These are phyloP conservation scores for Periophthalmodon schlosseri DNA, from an alignment of 2,113 vertebrate species.

Conservation along the genomic window DNA sequence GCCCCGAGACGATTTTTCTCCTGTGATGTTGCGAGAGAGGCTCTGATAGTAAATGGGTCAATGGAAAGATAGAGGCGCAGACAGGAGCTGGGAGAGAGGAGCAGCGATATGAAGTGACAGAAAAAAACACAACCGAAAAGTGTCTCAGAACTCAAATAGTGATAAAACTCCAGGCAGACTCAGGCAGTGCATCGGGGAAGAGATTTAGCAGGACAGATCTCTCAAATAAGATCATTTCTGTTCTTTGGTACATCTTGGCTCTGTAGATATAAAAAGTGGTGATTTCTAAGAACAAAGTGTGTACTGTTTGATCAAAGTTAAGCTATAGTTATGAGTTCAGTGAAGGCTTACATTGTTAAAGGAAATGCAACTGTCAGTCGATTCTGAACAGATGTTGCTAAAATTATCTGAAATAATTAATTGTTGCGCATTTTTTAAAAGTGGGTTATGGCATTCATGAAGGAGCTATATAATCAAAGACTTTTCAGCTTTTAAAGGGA, in stretches of 20 bases:
- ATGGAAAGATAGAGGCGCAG: slow-evolving; percentile 26
- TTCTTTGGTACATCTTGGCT: background rate
- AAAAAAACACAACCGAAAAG: slow-evolving; percentile 17
- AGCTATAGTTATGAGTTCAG: background rate
- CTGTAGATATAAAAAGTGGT: background rate
- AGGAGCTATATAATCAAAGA: too few species aligned
- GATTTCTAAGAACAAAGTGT: background rate
- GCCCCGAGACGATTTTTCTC: slow-evolving; percentile 34
- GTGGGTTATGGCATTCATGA: too few species aligned
- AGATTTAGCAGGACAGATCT: slow-evolving; percentile 2
- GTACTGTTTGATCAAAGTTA: background rate
- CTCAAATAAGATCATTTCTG: background rate
- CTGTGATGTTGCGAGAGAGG: slow-evolving; percentile 21
- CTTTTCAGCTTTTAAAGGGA: too few species aligned
- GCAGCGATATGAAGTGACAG: slow-evolving; percentile 49
- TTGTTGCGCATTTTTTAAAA: too few species aligned
- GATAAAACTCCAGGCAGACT: slow-evolving; percentile 23
- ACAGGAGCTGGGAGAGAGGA: slow-evolving; percentile 32
- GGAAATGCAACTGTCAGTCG: too few species aligned
- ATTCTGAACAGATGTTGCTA: background rate
- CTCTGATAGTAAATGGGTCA: slow-evolving; percentile 33
- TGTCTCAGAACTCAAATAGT: slow-evolving; percentile 22
- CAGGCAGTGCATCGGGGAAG: slow-evolving; percentile 10
- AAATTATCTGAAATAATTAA: too few species aligned
- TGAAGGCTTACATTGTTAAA: background rate